Base-by-base conservation (phyloP, 1,140 invertebrate genomes). In the Drosophila pachea region DNA sequence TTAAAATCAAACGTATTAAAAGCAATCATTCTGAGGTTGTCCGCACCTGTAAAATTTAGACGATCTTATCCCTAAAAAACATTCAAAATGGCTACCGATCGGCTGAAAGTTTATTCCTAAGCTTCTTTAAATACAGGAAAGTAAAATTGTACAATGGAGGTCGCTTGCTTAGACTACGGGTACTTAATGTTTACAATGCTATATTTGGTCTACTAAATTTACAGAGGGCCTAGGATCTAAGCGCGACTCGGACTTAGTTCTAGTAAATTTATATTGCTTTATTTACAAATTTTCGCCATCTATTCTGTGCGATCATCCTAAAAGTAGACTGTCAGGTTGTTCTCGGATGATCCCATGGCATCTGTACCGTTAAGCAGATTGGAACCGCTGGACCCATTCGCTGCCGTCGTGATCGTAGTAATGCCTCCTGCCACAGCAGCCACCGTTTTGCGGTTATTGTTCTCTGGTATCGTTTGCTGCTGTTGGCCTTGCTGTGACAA, bases 241-340 rank as follows among this genome's bases (percentile, higher is more conserved):
- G 43, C 61, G 58, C 49, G 60, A 62, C 49, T 59, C 36, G 60
- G 53, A 58, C 62, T 53, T 84, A 84, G 61, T 66, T 49, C 73
- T 83, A 84, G 43, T 58, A 45, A 54, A 69, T 65, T 61, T 65
- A 64, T 76, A 61, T 16, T 47, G 66, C 72, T 62, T 75, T 83
- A 83, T 83, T 83, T 86, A 81, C 78, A 86, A 60, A 42, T 38
- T 12, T 4, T 11, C 38, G 36, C 31, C 6, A 7, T 33, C 5
- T 9, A 47, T 32, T 47, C n/a, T 35, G 35, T n/a, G 6, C n/a
- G 14, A 43, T 22, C 22, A 22, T 22, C 59, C 42, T 83, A 86
- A 36, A 86, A 87, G 60, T 89, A 89, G 50, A 89, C 88, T 40
- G 88, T 89, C 71, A 89, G 74, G 67, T 89, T 89, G 75, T 89